These are phyloP conservation scores for Hydrotaea diabolus DNA, from an alignment of 2,888 invertebrate species.

Conservation along the genomic window DNA sequence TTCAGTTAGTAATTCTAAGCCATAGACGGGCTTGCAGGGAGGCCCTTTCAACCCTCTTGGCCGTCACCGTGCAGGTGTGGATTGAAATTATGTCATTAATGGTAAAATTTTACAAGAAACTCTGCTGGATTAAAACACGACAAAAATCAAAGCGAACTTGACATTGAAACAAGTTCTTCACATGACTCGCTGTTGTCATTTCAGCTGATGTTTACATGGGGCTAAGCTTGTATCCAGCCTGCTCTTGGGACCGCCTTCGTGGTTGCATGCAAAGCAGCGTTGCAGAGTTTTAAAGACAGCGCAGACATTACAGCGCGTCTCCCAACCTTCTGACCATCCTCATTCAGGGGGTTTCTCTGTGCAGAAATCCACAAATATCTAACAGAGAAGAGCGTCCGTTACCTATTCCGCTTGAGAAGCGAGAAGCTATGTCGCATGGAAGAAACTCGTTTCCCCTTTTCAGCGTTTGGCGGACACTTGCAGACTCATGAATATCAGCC, in stretches of 20 bases:
- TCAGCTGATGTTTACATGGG: background rate
- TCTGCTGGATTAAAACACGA: background rate
- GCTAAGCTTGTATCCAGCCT: too few relatives aligned
- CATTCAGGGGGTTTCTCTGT: background rate
- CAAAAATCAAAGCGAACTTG: constrained; percentile 51
- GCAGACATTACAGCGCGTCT: constrained; percentile 9
- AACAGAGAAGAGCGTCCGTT: constrained; percentile 29
- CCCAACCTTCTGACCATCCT: background rate
- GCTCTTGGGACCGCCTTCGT: background rate
- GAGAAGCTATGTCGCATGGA: background rate
- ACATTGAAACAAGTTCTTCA: constrained; percentile 53
- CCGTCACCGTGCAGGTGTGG: background rate
- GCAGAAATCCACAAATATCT: constrained; percentile 18
- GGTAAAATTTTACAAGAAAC: background rate
- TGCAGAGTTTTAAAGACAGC: background rate
- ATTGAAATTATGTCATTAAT: background rate
- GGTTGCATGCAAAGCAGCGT: background rate
- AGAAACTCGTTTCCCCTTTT: too few relatives aligned
- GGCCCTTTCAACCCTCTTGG: too few relatives aligned
- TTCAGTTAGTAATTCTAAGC: too few relatives aligned
- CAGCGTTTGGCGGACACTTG: constrained; percentile 23
- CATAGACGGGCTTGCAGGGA: too few relatives aligned
- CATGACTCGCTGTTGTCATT: background rate
- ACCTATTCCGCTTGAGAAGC: too few relatives aligned
- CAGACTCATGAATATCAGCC: constrained; percentile 40